Base-by-base conservation (phyloP, 2,888 invertebrate genomes). In the Drosophila conformis region DNA sequence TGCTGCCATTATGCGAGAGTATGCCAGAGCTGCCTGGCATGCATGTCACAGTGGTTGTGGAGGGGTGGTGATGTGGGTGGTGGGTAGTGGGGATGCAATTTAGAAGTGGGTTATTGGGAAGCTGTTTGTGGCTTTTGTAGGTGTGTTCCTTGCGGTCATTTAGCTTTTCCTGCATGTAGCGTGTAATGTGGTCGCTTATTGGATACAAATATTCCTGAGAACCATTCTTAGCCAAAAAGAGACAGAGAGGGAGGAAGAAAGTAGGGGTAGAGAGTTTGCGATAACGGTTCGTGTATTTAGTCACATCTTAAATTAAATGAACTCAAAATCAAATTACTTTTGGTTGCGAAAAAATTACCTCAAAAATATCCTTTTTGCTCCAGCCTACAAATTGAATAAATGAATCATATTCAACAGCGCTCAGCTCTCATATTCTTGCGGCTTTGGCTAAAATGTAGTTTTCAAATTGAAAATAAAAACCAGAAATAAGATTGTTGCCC, bases 91-190 rank as follows among this genome's bases (percentile, higher is more conserved):
- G 38, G 11, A 2, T 18, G 46, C 25, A 15, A 18, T 25, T 25
- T 46, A 8, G 25, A 46, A 46, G 42, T 21, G 61, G 36, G 18
- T 46, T 33, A 35, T 13, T 18, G 59, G 60, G 53, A 29, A 27
- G 35, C 48, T 53, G 69, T 42, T 67, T 74, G 78, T 53, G 73
- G 58, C 66, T 51, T 38, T 64, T 63, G 54, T 63, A 76, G 86
- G 85, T 87, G 83, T 76, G 87, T 69, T 85, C 74, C 84, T 81
- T 87, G 84, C 75, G 87, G 87, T 84, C 88, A 87, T 88, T 87
- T 87, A 79, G 84, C 82, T 78, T 79, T 70, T 80, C 84, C 80
- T 79, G 79, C 88, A 81, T 86, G 80, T 82, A 80, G 87, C 82
- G 69, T 83, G 84, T 86, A 80, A 88, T 87, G 82, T 67, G 87